Conservation (phyloP, 92 coral and sea anemone species). For the Zoanthus solanderi region DNA sequence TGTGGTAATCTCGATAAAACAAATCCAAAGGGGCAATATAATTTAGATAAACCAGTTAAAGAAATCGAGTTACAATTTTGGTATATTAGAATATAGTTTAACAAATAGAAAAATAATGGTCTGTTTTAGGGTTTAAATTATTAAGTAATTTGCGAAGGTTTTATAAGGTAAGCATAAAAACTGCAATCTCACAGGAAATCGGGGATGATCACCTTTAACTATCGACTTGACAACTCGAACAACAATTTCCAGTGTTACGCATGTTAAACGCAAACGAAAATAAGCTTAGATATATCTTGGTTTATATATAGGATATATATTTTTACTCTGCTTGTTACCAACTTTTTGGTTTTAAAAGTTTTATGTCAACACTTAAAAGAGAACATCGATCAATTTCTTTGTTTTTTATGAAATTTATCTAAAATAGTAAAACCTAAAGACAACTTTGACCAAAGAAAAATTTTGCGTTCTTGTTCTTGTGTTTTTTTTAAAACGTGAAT, state of each 20-base stretch:
- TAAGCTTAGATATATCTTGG: neutral
- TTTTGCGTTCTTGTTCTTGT: neutral
- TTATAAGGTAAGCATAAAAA: constrained; percentile 1
- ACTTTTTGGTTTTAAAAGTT: neutral
- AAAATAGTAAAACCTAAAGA: neutral
- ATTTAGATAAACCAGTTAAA: neutral
- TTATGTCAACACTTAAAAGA: neutral
- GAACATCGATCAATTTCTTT: neutral
- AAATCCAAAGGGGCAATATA: neutral
- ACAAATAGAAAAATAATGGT: neutral
- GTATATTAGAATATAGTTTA: neutral
- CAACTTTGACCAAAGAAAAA: neutral
- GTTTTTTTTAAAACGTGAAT: neutral
- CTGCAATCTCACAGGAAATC: constrained; percentile 45
- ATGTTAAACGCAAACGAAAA: neutral
- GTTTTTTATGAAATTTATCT: neutral
- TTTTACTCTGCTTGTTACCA: neutral
- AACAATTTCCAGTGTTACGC: neutral
- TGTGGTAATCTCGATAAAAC: neutral
- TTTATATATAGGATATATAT: neutral
- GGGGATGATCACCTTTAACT: constrained; percentile 24
- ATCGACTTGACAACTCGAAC: constrained; percentile 22
- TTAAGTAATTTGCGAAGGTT: neutral
- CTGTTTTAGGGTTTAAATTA: neutral
- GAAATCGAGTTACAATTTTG: neutral